Percentiles rank a stretch among this genome's conserved stretches.
phyloP scores from a whole-genome alignment of 2,113 vertebrate species.

The Phoxinus phoxinus region DNA sequence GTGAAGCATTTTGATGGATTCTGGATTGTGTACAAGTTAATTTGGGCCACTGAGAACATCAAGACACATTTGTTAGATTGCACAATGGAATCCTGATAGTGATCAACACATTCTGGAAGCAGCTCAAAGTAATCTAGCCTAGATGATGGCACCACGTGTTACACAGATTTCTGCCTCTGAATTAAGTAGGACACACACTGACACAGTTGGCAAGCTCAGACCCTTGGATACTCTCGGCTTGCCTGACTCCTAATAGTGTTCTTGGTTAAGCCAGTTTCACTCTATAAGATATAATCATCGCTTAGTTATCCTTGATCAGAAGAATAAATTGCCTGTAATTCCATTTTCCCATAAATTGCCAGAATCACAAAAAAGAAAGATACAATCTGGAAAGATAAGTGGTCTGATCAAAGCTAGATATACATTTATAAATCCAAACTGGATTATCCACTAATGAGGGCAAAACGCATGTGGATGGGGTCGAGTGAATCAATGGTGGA shows the following conservation, averaged over 20 bases:
- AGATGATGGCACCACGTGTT: constrained; percentile 62
- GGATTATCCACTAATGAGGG: constrained; percentile 1
- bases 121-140: constrained; percentile 71
- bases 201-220: constrained; percentile 55
- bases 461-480: constrained; percentile 19
- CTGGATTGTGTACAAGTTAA: constrained; percentile 46
- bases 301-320: constrained; percentile 33
- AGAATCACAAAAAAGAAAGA: background rate
- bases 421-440: background rate
- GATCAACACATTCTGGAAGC: constrained; percentile 66
- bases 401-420: constrained; percentile 13
- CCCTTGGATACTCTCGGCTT: constrained; percentile 55
- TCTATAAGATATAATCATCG: constrained; percentile 55
- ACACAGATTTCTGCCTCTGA: constrained; percentile 60
- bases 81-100: constrained; percentile 68
- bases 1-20: constrained; percentile 56
- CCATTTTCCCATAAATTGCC: background rate
- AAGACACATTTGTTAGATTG: constrained; percentile 65
- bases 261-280: constrained; percentile 51
- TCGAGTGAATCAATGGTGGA: background rate
- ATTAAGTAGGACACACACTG: constrained; percentile 71
- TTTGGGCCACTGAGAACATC: constrained; percentile 60
- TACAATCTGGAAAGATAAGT: background rate
- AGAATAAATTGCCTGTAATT: constrained; percentile 35
- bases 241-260: constrained; percentile 61